A percentile compares a stretch with the other conserved stretches of the same genome.
Conservation (phyloP, 2,888 invertebrate genomes). For the Leptopilina myrica region DNA sequence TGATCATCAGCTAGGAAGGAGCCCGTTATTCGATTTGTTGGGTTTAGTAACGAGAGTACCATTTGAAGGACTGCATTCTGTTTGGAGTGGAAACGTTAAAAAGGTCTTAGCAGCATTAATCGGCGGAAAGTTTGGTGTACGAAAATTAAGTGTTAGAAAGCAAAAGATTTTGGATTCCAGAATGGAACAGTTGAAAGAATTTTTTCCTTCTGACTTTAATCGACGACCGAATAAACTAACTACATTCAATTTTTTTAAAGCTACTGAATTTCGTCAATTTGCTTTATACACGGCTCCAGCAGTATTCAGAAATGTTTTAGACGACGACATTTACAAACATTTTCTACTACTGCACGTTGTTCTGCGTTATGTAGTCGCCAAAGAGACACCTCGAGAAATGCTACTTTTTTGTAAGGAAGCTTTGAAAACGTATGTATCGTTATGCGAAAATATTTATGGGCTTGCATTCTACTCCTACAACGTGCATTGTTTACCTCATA, state of each 20-base stretch:
- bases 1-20: too few species aligned
- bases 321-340: background rate
- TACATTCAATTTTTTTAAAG: conserved; percentile 25
- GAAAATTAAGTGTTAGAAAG: background rate
- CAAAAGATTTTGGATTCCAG: conserved; percentile 15
- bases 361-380: background rate
- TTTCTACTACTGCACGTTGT: background rate
- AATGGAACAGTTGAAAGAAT: background rate
- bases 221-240: conserved; percentile 27
- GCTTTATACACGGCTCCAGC: conserved; percentile 32
- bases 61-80: background rate
- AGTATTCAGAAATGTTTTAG: background rate
- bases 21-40: too few species aligned
- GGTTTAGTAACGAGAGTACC: conserved; percentile 24
- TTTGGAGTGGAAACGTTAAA: background rate
- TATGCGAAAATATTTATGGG: background rate
- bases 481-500: background rate
- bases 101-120: background rate
- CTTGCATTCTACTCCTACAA: background rate
- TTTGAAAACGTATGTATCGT: background rate
- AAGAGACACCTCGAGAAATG: background rate
- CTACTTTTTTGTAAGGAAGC: background rate
- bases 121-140: background rate
- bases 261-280: conserved; percentile 44
- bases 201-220: background rate